phyloP scores from a whole-genome alignment of 2,888 invertebrate species.

The Ectobius pallidus region DNA sequence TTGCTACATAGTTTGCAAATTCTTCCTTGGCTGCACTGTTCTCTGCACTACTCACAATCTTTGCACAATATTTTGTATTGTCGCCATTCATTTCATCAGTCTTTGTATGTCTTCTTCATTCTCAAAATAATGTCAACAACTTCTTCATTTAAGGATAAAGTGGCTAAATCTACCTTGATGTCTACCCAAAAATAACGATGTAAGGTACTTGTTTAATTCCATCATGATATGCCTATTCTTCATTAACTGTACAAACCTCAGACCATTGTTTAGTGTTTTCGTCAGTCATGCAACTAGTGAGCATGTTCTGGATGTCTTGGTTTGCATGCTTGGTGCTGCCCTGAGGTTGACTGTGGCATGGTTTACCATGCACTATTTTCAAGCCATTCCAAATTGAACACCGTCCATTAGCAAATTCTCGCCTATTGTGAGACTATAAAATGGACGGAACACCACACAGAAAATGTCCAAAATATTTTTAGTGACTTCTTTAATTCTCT shows the following conservation, averaged over 20 bases:
- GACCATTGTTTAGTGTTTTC: background rate
- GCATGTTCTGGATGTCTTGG: background rate
- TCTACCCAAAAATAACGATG: background rate
- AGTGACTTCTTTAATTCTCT: background rate
- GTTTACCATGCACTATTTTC: slow-evolving; percentile 6
- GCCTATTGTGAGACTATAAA: background rate
- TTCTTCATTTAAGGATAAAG: background rate
- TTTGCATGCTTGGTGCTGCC: slow-evolving; percentile 10
- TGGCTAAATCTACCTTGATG: background rate
- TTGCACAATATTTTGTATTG: background rate
- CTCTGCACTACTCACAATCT: background rate
- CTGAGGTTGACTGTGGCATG: background rate
- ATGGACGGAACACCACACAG: background rate
- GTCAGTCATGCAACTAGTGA: background rate
- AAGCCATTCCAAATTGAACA: background rate
- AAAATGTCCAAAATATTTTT: background rate
- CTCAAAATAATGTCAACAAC: background rate
- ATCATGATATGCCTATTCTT: background rate
- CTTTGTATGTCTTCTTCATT: background rate
- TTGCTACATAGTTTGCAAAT: background rate
- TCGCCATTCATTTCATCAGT: background rate
- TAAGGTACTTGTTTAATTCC: background rate
- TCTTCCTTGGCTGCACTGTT: background rate
- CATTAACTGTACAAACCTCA: background rate
- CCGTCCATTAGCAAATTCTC: slow-evolving; percentile 6